Conservation (phyloP, 2,113 vertebrate genomes). For the Rana temporaria region DNA sequence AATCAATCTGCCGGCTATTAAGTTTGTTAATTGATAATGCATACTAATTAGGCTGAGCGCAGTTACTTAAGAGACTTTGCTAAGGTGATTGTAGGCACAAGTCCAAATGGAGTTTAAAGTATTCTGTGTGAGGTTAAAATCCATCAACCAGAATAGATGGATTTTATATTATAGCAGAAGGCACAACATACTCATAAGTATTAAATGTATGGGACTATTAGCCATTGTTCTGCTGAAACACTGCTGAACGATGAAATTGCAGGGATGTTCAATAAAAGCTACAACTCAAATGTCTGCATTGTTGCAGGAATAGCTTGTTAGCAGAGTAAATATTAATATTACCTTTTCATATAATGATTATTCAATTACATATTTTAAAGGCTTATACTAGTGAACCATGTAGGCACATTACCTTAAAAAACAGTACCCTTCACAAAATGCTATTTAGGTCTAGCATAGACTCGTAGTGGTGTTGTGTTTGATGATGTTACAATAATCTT, state of each 20-base stretch:
- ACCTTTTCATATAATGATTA: conserved; percentile 67
- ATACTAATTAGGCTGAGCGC: conserved; percentile 99
- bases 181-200: conserved; percentile 82
- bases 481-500: no score
- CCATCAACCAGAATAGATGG: conserved; percentile 92
- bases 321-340: conserved; percentile 66
- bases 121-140: conserved; percentile 99
- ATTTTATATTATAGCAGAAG: conserved; percentile 88
- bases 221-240: conserved; percentile 77
- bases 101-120: conserved; percentile 99
- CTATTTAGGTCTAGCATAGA: no score
- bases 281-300: conserved; percentile 59
- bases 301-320: conserved; percentile 54
- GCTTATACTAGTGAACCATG: no score
- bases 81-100: conserved; percentile 99
- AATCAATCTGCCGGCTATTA: conserved; percentile 99
- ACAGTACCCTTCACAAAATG: no score
- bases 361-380: neutral
- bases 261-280: conserved; percentile 67
- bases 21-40: conserved; percentile 99
- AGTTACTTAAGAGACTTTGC: conserved; percentile 99
- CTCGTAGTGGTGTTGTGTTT: no score
- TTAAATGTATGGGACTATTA: conserved; percentile 80
- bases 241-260: conserved; percentile 74
- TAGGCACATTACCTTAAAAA: no score